Evolutionary conservation across 2,113 vertebrate genomes (phyloP).

Genomic region (Arenaria interpres): DNA sequence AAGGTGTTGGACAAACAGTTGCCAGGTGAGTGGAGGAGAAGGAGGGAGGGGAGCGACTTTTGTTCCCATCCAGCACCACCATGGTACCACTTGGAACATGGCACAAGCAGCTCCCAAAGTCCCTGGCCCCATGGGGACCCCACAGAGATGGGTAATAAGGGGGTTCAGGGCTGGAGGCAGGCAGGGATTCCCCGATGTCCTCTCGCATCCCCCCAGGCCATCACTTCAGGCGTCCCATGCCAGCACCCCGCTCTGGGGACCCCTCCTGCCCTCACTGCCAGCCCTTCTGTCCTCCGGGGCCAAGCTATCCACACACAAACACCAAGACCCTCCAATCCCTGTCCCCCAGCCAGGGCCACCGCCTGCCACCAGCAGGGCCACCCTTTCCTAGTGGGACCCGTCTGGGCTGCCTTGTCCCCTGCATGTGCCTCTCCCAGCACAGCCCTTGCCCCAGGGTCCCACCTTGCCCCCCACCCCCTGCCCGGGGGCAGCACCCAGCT

Average conservation of each 20-base stretch:
- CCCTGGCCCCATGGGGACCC: fast-evolving
- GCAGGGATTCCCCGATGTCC: fast-evolving
- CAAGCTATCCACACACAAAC: not conserved
- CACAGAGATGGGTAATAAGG: not conserved
- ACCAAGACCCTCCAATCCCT: not conserved
- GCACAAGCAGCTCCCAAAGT: not conserved
- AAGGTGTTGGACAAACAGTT: constrained; percentile 62
- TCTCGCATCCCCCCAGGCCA: not conserved
- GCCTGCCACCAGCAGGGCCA: not conserved
- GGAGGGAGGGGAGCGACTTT: constrained; percentile 47
- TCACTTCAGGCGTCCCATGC: not conserved
- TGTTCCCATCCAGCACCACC: not conserved
- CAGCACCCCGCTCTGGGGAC: not conserved
- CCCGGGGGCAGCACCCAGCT: not conserved
- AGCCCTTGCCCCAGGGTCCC: not conserved
- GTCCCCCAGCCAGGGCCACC: not conserved
- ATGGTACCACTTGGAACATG: not conserved
- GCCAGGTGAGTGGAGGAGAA: constrained; percentile 18
- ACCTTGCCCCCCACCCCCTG: no score
- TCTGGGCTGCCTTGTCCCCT: not conserved
- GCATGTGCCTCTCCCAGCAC: not conserved
- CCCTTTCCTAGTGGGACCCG: not conserved
- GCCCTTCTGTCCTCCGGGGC: not conserved
- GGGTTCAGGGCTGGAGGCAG: not conserved
- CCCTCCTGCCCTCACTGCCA: not conserved